Evolutionary conservation across 2,113 vertebrate species (phyloP).

Genomic region (Ictidomys tridecemlineatus): DNA sequence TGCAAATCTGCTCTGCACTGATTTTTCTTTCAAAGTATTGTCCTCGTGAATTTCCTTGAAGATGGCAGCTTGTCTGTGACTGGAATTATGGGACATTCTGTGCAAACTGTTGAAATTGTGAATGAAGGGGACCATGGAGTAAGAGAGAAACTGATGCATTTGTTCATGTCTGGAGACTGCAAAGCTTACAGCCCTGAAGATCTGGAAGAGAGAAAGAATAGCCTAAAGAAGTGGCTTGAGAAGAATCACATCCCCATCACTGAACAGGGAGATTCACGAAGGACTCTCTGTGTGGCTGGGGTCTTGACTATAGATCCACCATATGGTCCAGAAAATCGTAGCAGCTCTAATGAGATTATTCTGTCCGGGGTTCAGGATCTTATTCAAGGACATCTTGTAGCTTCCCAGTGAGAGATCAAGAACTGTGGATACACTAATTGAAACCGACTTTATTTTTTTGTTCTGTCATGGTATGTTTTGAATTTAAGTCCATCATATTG

Average conservation of each 20-base stretch:
- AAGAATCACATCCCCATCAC: conserved; percentile 93
- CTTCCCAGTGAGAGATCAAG: not conserved
- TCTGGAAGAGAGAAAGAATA: conserved; percentile 84
- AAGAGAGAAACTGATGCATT: conserved; percentile 82
- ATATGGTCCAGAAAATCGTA: conserved; percentile 93
- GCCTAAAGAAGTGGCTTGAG: conserved; percentile 92
- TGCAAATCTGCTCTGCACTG: conserved; percentile 52
- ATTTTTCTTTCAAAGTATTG: conserved; percentile 87
- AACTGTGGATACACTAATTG: not conserved
- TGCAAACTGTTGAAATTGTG: conserved; percentile 89
- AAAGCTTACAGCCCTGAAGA: conserved; percentile 86
- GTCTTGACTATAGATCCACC: conserved; percentile 93
- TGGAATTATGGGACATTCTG: conserved; percentile 93
- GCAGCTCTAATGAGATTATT: conserved; percentile 95
- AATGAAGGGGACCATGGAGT: conserved; percentile 84
- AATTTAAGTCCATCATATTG: conserved; percentile 9
- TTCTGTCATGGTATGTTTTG: not conserved
- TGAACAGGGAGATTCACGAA: conserved; percentile 87
- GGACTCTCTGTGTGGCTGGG: conserved; percentile 90
- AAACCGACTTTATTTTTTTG: conserved; percentile 34
- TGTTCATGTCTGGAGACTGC: conserved; percentile 82
- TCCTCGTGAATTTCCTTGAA: conserved; percentile 90
- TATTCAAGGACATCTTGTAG: conserved; percentile 86
- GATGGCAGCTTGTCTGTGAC: conserved; percentile 82
- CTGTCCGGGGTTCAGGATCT: conserved; percentile 93